Conservation (phyloP, 2,113 vertebrate species). For the Psephotus haematonotus region DNA sequence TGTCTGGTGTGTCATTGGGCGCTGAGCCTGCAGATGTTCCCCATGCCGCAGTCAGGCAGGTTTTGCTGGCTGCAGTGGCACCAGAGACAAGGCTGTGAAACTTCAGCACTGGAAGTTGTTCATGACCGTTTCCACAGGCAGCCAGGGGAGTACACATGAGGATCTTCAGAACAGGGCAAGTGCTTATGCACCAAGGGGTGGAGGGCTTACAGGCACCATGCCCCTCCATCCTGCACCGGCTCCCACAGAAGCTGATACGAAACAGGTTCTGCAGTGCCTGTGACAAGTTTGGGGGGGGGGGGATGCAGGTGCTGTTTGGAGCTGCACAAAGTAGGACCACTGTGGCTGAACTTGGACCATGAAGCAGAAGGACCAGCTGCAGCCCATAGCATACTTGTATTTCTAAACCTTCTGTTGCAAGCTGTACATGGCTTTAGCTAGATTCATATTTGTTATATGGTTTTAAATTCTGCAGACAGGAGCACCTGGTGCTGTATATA, state of each 20-base stretch:
- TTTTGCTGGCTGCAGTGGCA: not conserved
- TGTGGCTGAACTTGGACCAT: not conserved
- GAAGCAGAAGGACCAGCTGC: not conserved
- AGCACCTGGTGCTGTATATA: not conserved
- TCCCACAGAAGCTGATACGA: not conserved
- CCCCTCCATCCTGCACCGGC: not conserved
- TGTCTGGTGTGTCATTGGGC: not conserved
- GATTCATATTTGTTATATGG: not conserved
- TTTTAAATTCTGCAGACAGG: not conserved
- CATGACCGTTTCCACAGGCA: not conserved
- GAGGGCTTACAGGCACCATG: not conserved
- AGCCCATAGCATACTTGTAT: not conserved
- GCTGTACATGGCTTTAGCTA: accelerated
- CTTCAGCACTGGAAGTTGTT: not conserved
- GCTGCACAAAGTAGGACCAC: not conserved
- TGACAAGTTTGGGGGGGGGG: not conserved
- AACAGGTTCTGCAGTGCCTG: not conserved
- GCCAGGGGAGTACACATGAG: accelerated
- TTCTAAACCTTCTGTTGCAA: not conserved
- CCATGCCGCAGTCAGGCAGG: not conserved
- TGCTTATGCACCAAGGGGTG: not conserved
- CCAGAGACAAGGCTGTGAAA: not conserved
- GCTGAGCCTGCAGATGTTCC: not conserved
- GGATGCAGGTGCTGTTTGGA: not conserved
- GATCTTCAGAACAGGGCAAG: too few species aligned